Conservation (phyloP, 2,888 invertebrate genomes). For the Nemurella pictetii region DNA sequence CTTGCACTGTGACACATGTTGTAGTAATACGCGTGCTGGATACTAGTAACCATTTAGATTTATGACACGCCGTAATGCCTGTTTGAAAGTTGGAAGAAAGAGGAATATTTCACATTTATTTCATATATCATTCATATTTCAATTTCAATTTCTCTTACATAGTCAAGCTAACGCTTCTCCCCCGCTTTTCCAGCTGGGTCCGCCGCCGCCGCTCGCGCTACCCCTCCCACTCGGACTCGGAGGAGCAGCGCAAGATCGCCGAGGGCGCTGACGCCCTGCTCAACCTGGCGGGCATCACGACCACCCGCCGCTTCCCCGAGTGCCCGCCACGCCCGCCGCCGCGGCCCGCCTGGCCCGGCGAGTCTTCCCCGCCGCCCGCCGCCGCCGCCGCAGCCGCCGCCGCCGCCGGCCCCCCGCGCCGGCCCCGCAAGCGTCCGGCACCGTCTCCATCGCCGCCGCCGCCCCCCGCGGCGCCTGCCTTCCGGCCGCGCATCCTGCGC, state of each 20-base stretch:
- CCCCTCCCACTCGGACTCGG: constrained; percentile 57
- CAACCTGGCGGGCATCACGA: constrained; percentile 69
- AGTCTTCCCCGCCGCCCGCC: not conserved
- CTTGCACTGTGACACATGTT: no score
- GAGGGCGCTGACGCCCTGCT: constrained; percentile 79
- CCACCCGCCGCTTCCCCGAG: constrained; percentile 42
- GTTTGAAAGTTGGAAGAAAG: no score
- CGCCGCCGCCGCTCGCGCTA: not conserved
- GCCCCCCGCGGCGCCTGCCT: constrained; percentile 1
- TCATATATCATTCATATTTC: no score
- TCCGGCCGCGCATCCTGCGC: constrained; percentile 19
- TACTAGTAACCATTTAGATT: no score
- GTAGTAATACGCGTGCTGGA: no score
- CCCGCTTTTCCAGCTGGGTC: constrained; percentile 8
- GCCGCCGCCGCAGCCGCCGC: not conserved
- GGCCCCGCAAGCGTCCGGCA: not conserved
- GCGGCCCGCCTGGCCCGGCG: not conserved
- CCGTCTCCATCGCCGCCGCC: not conserved
- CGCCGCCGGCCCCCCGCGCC: not conserved
- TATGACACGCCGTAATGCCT: no score
- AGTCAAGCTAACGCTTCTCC: not conserved
- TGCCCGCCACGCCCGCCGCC: not conserved
- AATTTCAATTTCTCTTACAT: no score
- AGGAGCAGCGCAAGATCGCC: constrained; percentile 71
- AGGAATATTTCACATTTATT: no score